These are phyloP conservation scores for Henricia sp. DNA, from an alignment of 53 echinoderm and acorn worm genomes.

Conservation along the genomic window DNA sequence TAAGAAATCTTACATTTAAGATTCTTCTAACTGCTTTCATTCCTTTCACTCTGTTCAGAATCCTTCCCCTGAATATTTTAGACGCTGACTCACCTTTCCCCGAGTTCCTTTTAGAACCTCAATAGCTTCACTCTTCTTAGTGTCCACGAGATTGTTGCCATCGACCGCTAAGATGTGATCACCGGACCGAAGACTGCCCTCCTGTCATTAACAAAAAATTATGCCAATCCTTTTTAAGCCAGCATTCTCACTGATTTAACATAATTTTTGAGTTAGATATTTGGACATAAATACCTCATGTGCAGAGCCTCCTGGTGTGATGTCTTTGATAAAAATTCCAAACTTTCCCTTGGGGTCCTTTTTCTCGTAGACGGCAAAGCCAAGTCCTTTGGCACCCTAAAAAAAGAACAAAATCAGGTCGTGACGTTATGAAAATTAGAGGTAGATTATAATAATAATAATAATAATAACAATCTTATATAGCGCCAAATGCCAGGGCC, in stretches of 20 bases:
- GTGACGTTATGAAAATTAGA: no score
- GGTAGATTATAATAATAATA: no score
- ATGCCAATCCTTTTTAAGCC: not conserved
- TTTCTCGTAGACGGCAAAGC: conserved; percentile 85
- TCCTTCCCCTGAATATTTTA: not conserved
- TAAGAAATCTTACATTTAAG: no score
- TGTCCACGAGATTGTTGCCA: conserved; percentile 73
- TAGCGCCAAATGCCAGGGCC: no score
- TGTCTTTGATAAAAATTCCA: conserved; percentile 88
- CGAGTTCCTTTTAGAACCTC: conserved; percentile 83
- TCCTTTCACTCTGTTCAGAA: not conserved
- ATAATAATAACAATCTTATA: no score
- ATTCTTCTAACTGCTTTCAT: not conserved
- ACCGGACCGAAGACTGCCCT: conserved; percentile 75
- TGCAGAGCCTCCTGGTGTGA: conserved; percentile 83
- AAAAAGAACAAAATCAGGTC: not conserved
- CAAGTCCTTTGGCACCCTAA: conserved; percentile 78
- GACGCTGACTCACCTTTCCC: conserved; percentile 51
- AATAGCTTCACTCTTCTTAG: conserved; percentile 87
- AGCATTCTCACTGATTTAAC: not conserved
- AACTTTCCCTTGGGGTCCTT: conserved; percentile 68
- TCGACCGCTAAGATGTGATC: conserved; percentile 95
- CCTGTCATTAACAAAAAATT: conserved; percentile 49
- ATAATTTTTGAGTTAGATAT: not conserved
- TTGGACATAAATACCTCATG: conserved; percentile 55